Evolutionary conservation across 2,888 invertebrate species (phyloP), one percentile per base, ranked within the genome.

Genomic region (Cheilosia vernalis): DNA sequence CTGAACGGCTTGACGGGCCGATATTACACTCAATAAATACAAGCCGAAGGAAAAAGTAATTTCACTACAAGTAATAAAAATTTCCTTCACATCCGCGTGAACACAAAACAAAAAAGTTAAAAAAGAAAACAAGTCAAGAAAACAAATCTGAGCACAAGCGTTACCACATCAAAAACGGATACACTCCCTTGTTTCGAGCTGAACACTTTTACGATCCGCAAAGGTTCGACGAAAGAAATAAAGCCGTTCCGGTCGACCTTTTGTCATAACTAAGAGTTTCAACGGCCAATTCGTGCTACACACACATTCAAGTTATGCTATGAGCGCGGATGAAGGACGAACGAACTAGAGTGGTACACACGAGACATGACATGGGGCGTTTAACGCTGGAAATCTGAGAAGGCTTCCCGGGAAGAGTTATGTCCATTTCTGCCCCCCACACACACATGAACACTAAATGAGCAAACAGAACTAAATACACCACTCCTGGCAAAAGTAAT

Each of bases 381-480:
- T 37, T 47, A 10, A 4, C 51, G 13, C 21, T 10, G 64, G 53
- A 37, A 69, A 73, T 73, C 42, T 44, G 67, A 74, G 56, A 56
- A 79, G 1, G 70, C 66, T 66, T 17, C 24, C n/a, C 60, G 27
- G 37, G 74, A 66, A 60, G 80, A 79, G 76, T 80, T 84, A 80
- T 84, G 69, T 70, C 63, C 74, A 79, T 58, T 51, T 63, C 24
- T 49, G 21, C 21, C 37, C 44, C 21, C 37, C 24, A 51, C 15
- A 72, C 49, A 67, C 61, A 51, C 15, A 74, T 69, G 55, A 58
- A 74, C 66, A 55, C 78, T 79, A 77, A 81, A 78, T 86, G 85
- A 82, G 61, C 85, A 83, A 84, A 84, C 84, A 85, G 76, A 85
- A 80, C 80, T 85, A 76, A 85, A 85, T 80, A 85, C 74, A 80